Conservation (phyloP, 1,140 invertebrate genomes). For the Microplitis demolitor region DNA sequence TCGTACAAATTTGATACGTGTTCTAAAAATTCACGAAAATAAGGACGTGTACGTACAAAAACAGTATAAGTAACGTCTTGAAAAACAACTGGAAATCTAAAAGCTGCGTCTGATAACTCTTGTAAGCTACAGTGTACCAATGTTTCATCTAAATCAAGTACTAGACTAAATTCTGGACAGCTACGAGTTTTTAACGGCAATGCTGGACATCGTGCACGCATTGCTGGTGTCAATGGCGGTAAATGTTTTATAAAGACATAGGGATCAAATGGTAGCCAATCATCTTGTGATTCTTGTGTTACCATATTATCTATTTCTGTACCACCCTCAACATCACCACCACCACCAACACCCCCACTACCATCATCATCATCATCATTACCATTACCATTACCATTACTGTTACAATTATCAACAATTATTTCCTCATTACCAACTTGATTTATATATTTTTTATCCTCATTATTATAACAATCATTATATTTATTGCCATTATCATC, state of each 20-base stretch:
- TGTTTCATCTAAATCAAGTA: constrained; percentile 91
- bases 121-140: constrained; percentile 94
- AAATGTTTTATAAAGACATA: constrained; percentile 92
- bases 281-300: constrained; percentile 66
- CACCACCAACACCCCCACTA: constrained; percentile 57
- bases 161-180: constrained; percentile 92
- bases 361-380: constrained; percentile 54
- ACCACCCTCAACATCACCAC: constrained; percentile 61
- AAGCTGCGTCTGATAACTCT: constrained; percentile 88
- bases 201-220: constrained; percentile 85
- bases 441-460: constrained; percentile 57
- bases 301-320: constrained; percentile 64
- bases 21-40: constrained; percentile 90
- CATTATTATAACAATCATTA: constrained; percentile 57
- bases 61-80: constrained; percentile 90
- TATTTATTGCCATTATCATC: constrained; percentile 57
- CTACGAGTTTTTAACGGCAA: constrained; percentile 91
- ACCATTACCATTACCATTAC: constrained; percentile 43
- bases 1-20: constrained; percentile 89
- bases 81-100: constrained; percentile 93
- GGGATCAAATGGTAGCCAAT: constrained; percentile 84
- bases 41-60: constrained; percentile 90
- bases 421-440: neutral
- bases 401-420: neutral
- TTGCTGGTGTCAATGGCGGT: constrained; percentile 85